These are phyloP conservation scores for Paragorgia papillata DNA, from an alignment of 92 coral and sea anemone species.

Conservation along the genomic window DNA sequence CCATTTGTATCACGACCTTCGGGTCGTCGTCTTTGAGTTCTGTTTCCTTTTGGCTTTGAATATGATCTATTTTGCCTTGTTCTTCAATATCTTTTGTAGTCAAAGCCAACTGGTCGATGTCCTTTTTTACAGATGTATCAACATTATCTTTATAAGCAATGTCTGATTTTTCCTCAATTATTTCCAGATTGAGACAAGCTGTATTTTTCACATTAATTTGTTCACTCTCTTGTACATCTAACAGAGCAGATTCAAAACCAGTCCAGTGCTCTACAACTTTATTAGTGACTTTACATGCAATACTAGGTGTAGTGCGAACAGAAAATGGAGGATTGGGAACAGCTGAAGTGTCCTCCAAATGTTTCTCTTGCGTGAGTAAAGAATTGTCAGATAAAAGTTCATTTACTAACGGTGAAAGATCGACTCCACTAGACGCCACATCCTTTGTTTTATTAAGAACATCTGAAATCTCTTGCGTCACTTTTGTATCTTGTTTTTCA, in stretches of 20 bases:
- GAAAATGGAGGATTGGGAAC: not conserved
- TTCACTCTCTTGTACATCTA: not conserved
- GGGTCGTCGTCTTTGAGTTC: not conserved
- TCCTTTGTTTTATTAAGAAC: not conserved
- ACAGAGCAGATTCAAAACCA: not conserved
- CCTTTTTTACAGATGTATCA: not conserved
- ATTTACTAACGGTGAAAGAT: conserved; percentile 27
- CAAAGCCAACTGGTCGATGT: not conserved
- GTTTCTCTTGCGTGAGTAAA: not conserved
- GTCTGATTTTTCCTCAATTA: not conserved
- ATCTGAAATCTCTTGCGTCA: not conserved
- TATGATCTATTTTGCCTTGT: not conserved
- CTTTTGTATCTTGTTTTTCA: not conserved
- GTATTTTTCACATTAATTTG: not conserved
- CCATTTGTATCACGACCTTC: not conserved
- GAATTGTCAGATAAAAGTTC: conserved; percentile 22
- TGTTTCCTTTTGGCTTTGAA: not conserved
- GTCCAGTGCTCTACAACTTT: not conserved
- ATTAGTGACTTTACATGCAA: not conserved
- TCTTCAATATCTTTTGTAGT: not conserved
- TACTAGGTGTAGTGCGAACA: not conserved
- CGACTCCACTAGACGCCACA: not conserved
- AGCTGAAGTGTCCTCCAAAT: not conserved
- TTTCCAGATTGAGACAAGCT: not conserved
- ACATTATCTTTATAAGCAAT: not conserved